A percentile compares a stretch with the other conserved stretches of the same genome.
These are phyloP conservation scores for Arvicanthis niloticus DNA, from an alignment of 2,113 vertebrate species.

Conservation along the genomic window DNA sequence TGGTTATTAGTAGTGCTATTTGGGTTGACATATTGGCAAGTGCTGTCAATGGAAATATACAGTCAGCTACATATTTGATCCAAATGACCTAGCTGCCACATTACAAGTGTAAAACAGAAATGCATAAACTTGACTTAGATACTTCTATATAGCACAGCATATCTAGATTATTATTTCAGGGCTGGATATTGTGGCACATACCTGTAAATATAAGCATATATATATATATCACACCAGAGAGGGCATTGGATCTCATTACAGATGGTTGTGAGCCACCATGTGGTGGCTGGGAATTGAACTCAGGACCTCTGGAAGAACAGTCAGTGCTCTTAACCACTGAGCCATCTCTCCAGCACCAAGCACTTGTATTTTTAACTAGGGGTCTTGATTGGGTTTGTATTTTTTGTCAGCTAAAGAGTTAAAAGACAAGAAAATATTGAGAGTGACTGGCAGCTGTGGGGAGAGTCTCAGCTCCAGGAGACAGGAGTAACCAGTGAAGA, in stretches of 20 bases:
- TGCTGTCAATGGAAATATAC: neutral
- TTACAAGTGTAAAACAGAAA: neutral
- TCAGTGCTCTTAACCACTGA: too few species aligned
- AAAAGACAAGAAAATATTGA: neutral
- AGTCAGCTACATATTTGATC: neutral
- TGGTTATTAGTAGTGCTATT: neutral
- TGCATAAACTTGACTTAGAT: neutral
- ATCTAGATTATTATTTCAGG: neutral
- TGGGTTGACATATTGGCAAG: neutral
- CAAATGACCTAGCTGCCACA: neutral
- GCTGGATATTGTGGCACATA: neutral
- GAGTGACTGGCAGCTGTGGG: neutral
- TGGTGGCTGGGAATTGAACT: too few species aligned
- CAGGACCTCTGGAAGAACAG: too few species aligned
- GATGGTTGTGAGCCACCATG: too few species aligned
- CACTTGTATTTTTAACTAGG: neutral
- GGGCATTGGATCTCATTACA: too few species aligned
- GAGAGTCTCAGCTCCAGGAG: neutral
- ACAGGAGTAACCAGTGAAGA: neutral
- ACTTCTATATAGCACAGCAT: slow-evolving; percentile 24
- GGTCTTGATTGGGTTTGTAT: neutral
- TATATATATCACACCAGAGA: too few species aligned
- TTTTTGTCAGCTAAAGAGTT: neutral
- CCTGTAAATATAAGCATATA: neutral
- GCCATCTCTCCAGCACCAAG: too few species aligned